Conservation (phyloP, 2,797 vertebrate species). For the Remorina albescens region DNA sequence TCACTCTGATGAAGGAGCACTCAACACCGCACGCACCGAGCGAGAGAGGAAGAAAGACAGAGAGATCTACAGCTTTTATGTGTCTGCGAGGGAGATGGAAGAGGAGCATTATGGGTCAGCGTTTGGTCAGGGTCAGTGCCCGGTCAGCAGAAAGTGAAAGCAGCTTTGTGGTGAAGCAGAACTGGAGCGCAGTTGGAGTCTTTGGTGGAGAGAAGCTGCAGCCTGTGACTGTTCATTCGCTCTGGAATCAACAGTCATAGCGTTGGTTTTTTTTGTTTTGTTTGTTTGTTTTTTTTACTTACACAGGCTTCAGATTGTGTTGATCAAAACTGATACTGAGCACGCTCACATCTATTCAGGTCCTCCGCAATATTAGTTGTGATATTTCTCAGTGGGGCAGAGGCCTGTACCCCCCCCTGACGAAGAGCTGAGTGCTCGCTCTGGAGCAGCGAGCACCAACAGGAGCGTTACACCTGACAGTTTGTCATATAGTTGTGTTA, state of each 20-base stretch:
- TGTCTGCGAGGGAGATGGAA: neutral
- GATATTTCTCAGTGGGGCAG: no score
- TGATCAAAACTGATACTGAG: no score
- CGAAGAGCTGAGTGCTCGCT: no score
- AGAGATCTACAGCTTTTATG: neutral
- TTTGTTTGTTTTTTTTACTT: no score
- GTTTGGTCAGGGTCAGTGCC: neutral
- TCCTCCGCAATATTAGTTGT: no score
- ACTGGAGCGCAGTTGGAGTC: neutral
- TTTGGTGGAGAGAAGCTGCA: neutral
- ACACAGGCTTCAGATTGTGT: no score
- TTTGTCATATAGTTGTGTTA: no score
- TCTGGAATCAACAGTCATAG: neutral
- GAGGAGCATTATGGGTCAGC: neutral
- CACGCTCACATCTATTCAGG: no score
- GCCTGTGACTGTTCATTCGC: neutral
- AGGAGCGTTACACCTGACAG: no score
- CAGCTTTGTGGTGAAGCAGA: neutral
- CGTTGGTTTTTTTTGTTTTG: no score
- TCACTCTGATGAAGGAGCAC: constrained; percentile 1
- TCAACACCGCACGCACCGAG: neutral
- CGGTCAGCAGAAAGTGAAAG: constrained; percentile 1
- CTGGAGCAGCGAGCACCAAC: no score
- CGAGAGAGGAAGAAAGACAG: neutral
- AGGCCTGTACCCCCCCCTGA: no score